Evolutionary conservation across 2,888 invertebrate species (phyloP).

Genomic region (Pseudococcus longispinus): DNA sequence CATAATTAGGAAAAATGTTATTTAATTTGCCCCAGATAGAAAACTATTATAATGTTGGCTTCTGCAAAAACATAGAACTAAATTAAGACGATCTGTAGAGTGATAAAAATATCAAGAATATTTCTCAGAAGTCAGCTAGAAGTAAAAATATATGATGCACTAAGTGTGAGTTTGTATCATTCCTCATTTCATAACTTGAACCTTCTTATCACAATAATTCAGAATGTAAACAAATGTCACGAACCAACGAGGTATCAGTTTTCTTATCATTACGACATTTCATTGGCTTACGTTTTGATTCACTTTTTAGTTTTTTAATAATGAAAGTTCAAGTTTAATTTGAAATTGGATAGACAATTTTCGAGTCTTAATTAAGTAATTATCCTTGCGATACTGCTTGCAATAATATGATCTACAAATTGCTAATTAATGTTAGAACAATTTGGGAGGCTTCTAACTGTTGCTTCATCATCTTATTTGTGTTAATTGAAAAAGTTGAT

Average conservation of each 20-base stretch:
- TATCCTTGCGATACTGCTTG: too few species aligned
- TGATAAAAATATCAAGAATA: background rate
- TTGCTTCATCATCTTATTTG: too few species aligned
- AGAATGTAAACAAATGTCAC: constrained; percentile 5
- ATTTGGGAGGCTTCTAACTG: too few species aligned
- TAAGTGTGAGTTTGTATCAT: background rate
- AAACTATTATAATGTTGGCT: background rate
- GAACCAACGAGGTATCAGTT: background rate
- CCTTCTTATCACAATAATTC: background rate
- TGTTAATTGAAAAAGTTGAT: too few species aligned
- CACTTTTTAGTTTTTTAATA: background rate
- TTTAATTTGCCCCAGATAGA: background rate
- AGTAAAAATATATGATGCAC: too few species aligned
- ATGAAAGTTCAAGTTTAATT: too few species aligned
- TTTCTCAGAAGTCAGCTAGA: too few species aligned
- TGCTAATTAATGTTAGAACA: too few species aligned
- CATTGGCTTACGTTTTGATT: background rate
- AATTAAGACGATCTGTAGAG: background rate
- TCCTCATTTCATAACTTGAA: background rate
- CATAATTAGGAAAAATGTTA: background rate
- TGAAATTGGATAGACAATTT: too few species aligned
- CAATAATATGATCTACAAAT: too few species aligned
- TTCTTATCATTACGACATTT: background rate
- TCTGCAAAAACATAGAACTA: background rate
- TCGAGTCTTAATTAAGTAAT: too few species aligned